Evolutionary conservation across 2,797 vertebrate species (phyloP), one percentile per base, ranked within the genome.

Genomic region (Prionace glauca): DNA sequence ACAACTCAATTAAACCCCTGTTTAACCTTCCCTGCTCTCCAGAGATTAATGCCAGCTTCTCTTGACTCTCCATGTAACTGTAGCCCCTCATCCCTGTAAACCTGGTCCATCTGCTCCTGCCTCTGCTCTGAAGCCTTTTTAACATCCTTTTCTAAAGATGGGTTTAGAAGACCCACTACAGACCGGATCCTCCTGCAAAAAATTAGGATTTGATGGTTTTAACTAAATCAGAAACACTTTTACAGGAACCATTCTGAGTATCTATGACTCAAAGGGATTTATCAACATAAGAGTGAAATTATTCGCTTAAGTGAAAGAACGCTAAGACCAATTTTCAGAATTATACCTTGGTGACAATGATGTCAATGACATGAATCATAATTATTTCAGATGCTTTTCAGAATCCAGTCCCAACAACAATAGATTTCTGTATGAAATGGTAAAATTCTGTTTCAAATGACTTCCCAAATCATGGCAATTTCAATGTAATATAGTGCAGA

Each of bases 391-490:
- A 12, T 32, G 18, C 8, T 5, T 22, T 92, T 92, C 67, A 67
- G n/a, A 92, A 92, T 5, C 24, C 29, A 74, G 71, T 29, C 93
- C 26, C 69, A 45, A 32, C 93, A 45, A 56, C 45, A 74, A 56
- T 56, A 90, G 87, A 62, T 60, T 88, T 60, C 12, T 88, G 86
- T 56, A 56, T 1, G 45, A 94, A 92, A 92, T 92, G n/a, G 67
- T 92, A 22, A 92, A 94, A 74, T 94, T 74, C 26, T 74, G 45
- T 74, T 94, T 94, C 67, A 74, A 94, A 50, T 32, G 71, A 56
- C 69, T 94, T 56, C 26, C 24, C 93, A 94, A 56, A 74, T 94
- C 93, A 94, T 94, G 90, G 62, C 36, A 67, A 92, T 92, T 67
- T 92, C 62, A 67, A 8, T 67, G 62, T 92, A 92, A 92, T 41